Evolutionary conservation across 2,888 invertebrate species (phyloP), one percentile per base, ranked within the genome.

Genomic region (Operophtera brumata): DNA sequence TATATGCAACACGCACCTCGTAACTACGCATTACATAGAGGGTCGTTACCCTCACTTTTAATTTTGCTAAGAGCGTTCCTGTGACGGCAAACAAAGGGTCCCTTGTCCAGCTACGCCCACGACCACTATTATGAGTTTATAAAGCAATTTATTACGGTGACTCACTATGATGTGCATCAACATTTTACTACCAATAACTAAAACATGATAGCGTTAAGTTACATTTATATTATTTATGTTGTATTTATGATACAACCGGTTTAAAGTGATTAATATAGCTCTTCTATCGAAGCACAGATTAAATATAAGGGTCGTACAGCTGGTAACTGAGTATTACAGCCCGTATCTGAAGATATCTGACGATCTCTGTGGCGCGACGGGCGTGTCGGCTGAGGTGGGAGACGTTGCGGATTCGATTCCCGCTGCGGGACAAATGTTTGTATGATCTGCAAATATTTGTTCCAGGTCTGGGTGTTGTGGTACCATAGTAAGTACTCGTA

Each of bases 31-130:
- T 73, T 70, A 41, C 64, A 67, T 65, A 65, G 69, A 71, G 68
- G 80, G 77, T 70, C 79, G 71, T 75, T 79, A 77, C 80, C 81
- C 84, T 72, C 70, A 54, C 64, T 71, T 84, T 86, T 88, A 87
- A 90, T 89, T 86, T 86, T 69, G 75, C 86, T 84, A 77, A 90
- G 87, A 86, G 88, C 82, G 77, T 80, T 82, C 83, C 84, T 75
- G 82, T 81, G 75, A 80, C 80, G 65, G 73, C 78, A 85, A 89
- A 88, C 87, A 88, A 84, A 86, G 87, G 84, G 86, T 78, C 85
- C 81, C 69, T 69, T 75, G 83, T 70, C 82, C 84, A 83, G 76
- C 77, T 76, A 77, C 84, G 77, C 85, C 89, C 82, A 83, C 81
- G 71, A 66, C 73, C 71, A 74, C 78, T 75, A 78, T 80, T 75